These are phyloP conservation scores for Lasioglossum pauxillum DNA, from an alignment of 2,888 invertebrate species.

Conservation along the genomic window DNA sequence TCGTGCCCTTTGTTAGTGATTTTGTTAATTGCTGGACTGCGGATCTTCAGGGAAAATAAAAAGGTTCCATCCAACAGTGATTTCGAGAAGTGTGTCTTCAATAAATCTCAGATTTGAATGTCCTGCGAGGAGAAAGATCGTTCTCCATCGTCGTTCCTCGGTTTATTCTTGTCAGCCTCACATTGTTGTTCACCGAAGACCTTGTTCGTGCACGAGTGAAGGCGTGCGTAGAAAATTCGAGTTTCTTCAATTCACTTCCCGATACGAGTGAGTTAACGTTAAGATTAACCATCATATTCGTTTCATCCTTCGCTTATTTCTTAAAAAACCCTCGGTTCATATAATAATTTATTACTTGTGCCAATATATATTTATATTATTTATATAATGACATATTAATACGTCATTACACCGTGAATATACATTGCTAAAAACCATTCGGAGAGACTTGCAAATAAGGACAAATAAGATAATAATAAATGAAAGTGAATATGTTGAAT, in stretches of 20 bases:
- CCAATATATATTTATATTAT: no score
- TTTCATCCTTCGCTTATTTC: no score
- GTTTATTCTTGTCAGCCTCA: not conserved
- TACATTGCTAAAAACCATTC: not conserved
- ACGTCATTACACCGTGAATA: no score
- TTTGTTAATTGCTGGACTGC: not conserved
- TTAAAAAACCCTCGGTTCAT: no score
- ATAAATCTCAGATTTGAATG: not conserved
- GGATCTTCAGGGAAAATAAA: not conserved
- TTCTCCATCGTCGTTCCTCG: not conserved
- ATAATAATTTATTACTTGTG: no score
- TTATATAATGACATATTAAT: no score
- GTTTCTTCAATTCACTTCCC: not conserved
- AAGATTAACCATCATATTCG: no score
- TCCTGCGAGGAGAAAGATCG: not conserved
- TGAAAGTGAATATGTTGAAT: not conserved
- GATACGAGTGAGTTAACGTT: not conserved
- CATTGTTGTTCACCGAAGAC: not conserved
- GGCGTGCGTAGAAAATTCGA: slow-evolving; percentile 7
- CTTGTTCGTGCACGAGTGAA: slow-evolving; percentile 10
- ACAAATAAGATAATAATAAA: not conserved
- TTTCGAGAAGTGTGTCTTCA: not conserved
- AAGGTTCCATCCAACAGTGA: not conserved
- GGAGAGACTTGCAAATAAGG: not conserved
- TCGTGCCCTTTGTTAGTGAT: no score